These are phyloP conservation scores for Danionella cerebrum DNA, from an alignment of 2,113 vertebrate species.

Conservation along the genomic window DNA sequence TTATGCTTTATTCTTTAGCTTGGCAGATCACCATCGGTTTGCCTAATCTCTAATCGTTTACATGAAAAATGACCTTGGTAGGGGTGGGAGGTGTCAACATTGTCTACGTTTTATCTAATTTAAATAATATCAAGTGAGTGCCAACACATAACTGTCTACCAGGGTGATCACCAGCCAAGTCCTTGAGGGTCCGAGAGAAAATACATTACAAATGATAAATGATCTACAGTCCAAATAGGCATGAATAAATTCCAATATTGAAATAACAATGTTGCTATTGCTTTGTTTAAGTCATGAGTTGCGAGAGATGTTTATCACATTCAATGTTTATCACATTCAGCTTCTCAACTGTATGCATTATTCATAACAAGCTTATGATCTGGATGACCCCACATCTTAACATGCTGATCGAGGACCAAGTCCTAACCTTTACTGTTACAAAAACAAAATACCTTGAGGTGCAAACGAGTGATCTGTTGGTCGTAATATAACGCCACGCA, in stretches of 20 bases:
- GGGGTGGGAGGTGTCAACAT: no score
- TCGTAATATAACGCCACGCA: neutral
- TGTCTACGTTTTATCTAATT: no score
- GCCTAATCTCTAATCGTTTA: no score
- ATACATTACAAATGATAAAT: neutral
- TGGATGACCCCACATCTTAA: conserved; percentile 3
- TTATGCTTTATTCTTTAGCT: neutral
- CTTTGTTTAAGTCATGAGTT: neutral
- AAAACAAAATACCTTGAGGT: neutral
- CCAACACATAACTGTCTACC: no score
- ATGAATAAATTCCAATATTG: conserved; percentile 16
- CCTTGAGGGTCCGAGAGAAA: neutral
- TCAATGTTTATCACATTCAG: neutral
- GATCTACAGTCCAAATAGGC: conserved; percentile 31
- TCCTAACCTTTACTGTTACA: neutral
- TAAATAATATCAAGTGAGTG: no score
- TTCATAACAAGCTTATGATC: conserved; percentile 4
- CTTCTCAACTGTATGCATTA: neutral
- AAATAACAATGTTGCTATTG: neutral
- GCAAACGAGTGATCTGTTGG: neutral
- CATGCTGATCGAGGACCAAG: neutral
- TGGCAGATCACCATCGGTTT: neutral
- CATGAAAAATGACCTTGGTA: no score
- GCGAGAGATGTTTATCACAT: neutral
- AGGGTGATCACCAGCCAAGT: no score